Conservation (phyloP, 2,888 invertebrate species). For the Tetramorium bicarinatum region DNA sequence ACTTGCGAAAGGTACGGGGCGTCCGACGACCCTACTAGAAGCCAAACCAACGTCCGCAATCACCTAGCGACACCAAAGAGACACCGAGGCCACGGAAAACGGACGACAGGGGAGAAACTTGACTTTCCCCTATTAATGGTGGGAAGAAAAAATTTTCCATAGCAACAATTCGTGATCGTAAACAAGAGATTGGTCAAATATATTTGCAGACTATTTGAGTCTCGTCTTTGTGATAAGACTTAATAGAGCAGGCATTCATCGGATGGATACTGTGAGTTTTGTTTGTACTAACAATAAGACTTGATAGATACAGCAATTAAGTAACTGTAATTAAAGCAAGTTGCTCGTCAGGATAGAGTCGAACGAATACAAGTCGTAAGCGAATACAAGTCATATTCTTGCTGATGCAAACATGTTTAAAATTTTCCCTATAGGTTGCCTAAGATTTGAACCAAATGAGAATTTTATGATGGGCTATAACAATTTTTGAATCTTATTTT, state of each 20-base stretch:
- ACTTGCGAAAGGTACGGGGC: constrained; percentile 52
- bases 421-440: neutral
- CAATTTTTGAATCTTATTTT: neutral
- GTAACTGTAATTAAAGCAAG: neutral
- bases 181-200: constrained; percentile 2
- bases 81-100: constrained; percentile 61
- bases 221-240: neutral
- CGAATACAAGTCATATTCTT: neutral
- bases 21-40: constrained; percentile 67
- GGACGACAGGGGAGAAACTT: neutral
- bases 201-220: neutral
- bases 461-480: no score
- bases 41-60: constrained; percentile 67
- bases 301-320: neutral
- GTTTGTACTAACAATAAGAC: neutral
- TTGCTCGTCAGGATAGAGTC: neutral
- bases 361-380: neutral
- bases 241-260: neutral
- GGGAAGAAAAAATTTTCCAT: neutral
- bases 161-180: neutral
- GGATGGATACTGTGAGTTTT: neutral
- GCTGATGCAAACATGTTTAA: neutral
- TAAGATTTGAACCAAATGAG: neutral
- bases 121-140: constrained; percentile 1
- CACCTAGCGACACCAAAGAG: constrained; percentile 72